phyloP scores from a whole-genome alignment of 30 jellyfish, hydroid and myxozoan species.

The Nemopilema nomurai region DNA sequence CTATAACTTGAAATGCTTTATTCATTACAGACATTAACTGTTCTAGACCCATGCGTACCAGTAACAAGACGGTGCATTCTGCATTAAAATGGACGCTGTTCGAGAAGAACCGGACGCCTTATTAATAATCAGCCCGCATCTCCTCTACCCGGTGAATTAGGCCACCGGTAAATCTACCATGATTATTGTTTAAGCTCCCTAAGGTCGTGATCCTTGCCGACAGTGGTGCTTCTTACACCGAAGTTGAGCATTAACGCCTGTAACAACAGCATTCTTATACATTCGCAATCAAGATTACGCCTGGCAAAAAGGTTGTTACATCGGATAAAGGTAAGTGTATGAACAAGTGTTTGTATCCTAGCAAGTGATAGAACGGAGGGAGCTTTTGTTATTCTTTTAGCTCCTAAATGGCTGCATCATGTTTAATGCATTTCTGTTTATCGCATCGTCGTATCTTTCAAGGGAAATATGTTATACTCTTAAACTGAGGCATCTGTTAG shows the following conservation, averaged over 20 bases:
- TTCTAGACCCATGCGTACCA: too few species aligned
- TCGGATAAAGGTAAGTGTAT: neutral
- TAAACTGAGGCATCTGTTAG: too few species aligned
- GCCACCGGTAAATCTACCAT: constrained; percentile 40
- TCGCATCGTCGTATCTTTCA: too few species aligned
- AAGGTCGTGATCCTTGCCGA: constrained; percentile 51
- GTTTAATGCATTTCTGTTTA: too few species aligned
- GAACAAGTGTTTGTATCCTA: too few species aligned
- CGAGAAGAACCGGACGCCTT: neutral
- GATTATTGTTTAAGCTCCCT: neutral
- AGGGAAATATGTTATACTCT: too few species aligned
- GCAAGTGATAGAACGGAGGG: too few species aligned
- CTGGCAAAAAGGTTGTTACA: neutral
- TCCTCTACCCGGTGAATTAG: neutral
- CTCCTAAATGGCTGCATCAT: too few species aligned
- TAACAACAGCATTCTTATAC: neutral
- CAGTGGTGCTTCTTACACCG: neutral
- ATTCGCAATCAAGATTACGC: neutral
- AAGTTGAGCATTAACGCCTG: neutral
- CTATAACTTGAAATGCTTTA: too few species aligned
- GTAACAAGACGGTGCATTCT: neutral
- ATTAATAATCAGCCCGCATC: neutral
- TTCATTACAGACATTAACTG: too few species aligned
- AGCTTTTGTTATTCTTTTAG: too few species aligned
- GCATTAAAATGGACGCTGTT: neutral